These are phyloP conservation scores for Deladenus siricidicola DNA, from an alignment of 2,888 invertebrate genomes.

Conservation along the genomic window DNA sequence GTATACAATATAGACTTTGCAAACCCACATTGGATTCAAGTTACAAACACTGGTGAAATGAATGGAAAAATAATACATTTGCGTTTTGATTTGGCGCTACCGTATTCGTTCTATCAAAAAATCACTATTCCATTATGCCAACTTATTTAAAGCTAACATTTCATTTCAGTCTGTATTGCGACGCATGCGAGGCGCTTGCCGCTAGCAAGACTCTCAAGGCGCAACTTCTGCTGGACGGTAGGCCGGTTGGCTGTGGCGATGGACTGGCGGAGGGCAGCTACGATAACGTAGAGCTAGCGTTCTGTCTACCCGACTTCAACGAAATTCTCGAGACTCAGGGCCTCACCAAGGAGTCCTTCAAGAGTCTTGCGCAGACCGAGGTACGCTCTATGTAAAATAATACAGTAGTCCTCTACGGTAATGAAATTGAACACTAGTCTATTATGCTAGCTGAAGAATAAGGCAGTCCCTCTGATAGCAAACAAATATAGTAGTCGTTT, in stretches of 20 bases:
- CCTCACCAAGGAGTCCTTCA: slow-evolving; percentile 44
- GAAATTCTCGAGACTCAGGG: slow-evolving; percentile 49
- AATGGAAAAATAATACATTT: no score
- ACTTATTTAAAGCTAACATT: not conserved
- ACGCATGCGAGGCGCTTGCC: slow-evolving; percentile 47
- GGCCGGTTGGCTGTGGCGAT: slow-evolving; percentile 44
- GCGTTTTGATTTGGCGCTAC: no score
- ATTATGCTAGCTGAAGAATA: no score
- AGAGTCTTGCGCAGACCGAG: slow-evolving; percentile 42
- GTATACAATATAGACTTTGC: no score
- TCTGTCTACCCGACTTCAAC: slow-evolving; percentile 49
- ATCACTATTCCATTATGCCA: no score
- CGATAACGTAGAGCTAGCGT: slow-evolving; percentile 47
- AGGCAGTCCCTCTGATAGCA: no score
- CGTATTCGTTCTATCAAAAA: no score
- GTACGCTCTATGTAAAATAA: slow-evolving; percentile 19
- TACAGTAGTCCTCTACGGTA: not conserved
- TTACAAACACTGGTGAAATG: no score
- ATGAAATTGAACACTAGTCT: no score
- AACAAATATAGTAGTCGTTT: not conserved
- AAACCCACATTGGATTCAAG: no score
- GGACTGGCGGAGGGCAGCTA: slow-evolving; percentile 45
- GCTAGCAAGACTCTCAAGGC: slow-evolving; percentile 43
- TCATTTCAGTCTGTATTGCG: slow-evolving; percentile 44
- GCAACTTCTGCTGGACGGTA: slow-evolving; percentile 45